Percentiles rank a stretch among this genome's conserved stretches.
These are phyloP conservation scores for Oopsacas minuta DNA, from an alignment of 37 sponge, comb jelly and placozoan genomes.

Conservation along the genomic window DNA sequence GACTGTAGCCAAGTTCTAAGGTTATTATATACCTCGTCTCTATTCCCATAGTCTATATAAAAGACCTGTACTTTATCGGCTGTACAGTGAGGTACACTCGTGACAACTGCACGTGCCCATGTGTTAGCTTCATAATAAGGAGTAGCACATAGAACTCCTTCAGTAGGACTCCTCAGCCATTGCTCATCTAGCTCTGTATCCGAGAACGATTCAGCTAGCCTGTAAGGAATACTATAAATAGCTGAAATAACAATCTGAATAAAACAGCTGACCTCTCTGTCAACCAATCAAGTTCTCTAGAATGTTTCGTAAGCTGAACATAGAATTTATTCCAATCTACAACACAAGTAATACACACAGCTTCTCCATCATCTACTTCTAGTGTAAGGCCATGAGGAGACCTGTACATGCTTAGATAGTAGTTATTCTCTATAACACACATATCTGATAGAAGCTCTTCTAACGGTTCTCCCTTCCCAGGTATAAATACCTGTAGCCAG, in stretches of 20 bases:
- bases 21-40: neutral
- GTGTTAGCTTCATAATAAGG: slow-evolving; percentile 7
- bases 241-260: neutral
- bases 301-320: slow-evolving; percentile 9
- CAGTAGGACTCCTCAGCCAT: neutral
- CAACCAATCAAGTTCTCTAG: neutral
- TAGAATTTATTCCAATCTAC: neutral
- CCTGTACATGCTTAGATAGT: neutral
- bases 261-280: neutral
- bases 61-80: slow-evolving; percentile 5
- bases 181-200: slow-evolving; percentile 11
- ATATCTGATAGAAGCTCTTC: neutral
- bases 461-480: neutral
- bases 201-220: neutral
- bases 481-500: neutral
- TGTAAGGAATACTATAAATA: neutral
- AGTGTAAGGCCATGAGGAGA: neutral
- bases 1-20: too few species aligned
- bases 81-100: neutral
- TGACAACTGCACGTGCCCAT: neutral
- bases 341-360: neutral
- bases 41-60: slow-evolving; percentile 11
- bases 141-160: neutral
- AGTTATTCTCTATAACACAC: neutral
- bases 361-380: neutral